Evolutionary conservation across 35 echinoderm and acorn worm genomes (phyloP).

Genomic region (Nesometra sesokonis): DNA sequence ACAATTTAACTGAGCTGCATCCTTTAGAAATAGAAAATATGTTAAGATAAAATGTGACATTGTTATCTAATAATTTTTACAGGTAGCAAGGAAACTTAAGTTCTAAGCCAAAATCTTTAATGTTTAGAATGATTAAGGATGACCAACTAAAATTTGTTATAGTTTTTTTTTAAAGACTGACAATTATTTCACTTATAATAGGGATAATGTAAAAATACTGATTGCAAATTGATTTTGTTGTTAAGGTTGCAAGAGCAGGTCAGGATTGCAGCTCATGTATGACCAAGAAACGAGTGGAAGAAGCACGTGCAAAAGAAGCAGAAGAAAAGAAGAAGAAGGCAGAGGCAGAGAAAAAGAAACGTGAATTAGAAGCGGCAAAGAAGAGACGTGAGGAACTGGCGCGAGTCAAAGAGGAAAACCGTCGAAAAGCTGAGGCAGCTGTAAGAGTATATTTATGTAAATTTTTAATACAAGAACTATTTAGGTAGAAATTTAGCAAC

Average conservation of each 20-base stretch:
- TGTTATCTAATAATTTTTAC: too few species aligned
- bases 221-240: too few species aligned
- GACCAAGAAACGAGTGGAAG: background rate
- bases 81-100: too few species aligned
- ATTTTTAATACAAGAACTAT: background rate
- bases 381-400: background rate
- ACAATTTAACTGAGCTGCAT: too few species aligned
- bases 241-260: background rate
- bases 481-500: background rate
- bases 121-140: too few species aligned
- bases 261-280: background rate
- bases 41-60: too few species aligned
- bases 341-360: background rate
- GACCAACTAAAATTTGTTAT: too few species aligned
- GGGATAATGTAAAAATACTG: too few species aligned
- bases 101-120: too few species aligned
- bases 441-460: background rate
- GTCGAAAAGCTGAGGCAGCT: background rate
- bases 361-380: constrained; percentile 3
- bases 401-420: background rate
- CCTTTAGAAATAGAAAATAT: too few species aligned
- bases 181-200: too few species aligned
- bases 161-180: too few species aligned
- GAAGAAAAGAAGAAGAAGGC: background rate
- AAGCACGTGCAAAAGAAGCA: background rate